Evolutionary conservation across 2,797 vertebrate species (phyloP).

Genomic region (Cuculus canorus): DNA sequence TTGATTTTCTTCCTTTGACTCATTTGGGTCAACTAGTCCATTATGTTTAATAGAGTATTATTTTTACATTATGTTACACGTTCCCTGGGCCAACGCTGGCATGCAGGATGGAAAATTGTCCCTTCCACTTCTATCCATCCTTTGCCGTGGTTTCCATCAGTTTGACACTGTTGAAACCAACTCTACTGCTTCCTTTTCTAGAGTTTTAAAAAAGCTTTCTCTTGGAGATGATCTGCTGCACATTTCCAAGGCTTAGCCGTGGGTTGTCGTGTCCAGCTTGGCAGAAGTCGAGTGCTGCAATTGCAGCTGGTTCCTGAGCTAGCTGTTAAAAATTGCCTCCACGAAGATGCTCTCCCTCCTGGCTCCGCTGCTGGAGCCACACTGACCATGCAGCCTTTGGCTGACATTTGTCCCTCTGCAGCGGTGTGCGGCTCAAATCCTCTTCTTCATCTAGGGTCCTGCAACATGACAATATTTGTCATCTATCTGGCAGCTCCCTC

Average conservation of each 20-base stretch:
- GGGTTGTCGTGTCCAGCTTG: background rate
- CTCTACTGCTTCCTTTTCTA: background rate
- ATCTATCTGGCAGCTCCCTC: background rate
- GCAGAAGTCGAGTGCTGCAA: background rate
- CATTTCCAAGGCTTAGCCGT: conserved; percentile 24
- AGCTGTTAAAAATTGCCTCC: background rate
- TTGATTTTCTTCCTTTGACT: conserved; percentile 61
- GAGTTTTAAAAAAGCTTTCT: conserved; percentile 14
- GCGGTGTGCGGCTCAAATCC: background rate
- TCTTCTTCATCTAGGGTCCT: background rate
- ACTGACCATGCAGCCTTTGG: background rate
- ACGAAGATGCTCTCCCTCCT: background rate
- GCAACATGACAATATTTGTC: fast-evolving
- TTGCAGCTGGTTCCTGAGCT: background rate
- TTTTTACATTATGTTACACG: conserved; percentile 62
- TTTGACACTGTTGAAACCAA: background rate
- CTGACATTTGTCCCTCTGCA: fast-evolving
- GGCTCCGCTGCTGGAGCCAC: background rate
- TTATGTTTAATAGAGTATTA: conserved; percentile 54
- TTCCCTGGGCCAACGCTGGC: conserved; percentile 33
- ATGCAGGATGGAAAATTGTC: conserved; percentile 36
- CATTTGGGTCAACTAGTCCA: conserved; percentile 48
- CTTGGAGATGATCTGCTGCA: conserved; percentile 22
- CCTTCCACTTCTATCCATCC: conserved; percentile 36
- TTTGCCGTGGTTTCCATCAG: conserved; percentile 14